A percentile compares a stretch with the other conserved stretches of the same genome.
phyloP scores from a whole-genome alignment of 2,888 invertebrate genomes.

The Conomelus anceps region DNA sequence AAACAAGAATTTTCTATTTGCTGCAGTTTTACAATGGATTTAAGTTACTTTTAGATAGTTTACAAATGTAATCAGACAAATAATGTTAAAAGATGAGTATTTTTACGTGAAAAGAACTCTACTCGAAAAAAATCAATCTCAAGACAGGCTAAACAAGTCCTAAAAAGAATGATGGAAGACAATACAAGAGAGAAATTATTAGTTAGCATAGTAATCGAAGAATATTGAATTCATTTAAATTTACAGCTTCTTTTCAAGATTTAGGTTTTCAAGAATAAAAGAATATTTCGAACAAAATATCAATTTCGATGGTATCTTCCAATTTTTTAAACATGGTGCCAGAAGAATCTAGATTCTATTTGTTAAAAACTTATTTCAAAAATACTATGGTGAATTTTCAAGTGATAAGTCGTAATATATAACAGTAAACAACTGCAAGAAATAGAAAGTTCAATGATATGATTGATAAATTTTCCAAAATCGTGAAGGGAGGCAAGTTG shows the following conservation, averaged over 20 bases:
- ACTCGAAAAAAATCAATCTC: too few species aligned
- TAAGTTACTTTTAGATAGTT: not conserved
- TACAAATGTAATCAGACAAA: not conserved
- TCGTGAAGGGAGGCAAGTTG: not conserved
- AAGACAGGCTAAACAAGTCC: too few species aligned
- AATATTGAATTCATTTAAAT: too few species aligned
- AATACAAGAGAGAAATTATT: not conserved
- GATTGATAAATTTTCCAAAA: not conserved
- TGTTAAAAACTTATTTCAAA: not conserved
- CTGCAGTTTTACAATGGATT: not conserved
- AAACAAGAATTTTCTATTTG: not conserved
- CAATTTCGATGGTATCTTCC: too few species aligned
- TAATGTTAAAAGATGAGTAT: too few species aligned
- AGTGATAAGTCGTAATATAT: not conserved
- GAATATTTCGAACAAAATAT: too few species aligned
- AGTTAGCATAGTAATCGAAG: too few species aligned
- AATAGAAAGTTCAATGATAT: not conserved
- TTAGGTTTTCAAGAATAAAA: too few species aligned
- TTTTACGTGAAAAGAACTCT: too few species aligned
- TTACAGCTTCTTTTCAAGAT: too few species aligned
- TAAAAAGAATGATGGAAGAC: not conserved
- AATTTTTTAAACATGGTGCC: too few species aligned
- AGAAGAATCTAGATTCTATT: not conserved
- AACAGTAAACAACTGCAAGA: not conserved
- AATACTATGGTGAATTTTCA: not conserved